Base-by-base conservation (phyloP, 92 coral and sea anemone species). In the Bergia sp. region DNA sequence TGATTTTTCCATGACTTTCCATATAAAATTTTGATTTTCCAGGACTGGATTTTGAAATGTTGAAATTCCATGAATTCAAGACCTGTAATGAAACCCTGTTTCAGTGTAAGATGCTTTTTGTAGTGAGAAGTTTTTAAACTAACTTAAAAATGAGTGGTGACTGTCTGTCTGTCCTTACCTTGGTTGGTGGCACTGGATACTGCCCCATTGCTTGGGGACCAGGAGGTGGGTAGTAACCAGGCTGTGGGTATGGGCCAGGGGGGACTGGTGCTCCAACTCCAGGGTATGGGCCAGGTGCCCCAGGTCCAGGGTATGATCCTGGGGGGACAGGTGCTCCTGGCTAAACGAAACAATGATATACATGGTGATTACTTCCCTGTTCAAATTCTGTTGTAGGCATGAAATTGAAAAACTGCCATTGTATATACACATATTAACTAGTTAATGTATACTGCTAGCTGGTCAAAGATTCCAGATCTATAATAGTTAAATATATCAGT, bases 221-320 rank as follows among this genome's bases (percentile, higher is more conserved):
- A 74, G 94, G 79, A 42, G 93, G 86, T 84, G 92, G 91, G n/a
- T 89, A 89, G 76, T 88, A 69, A 15, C 89, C 89, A 55, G 86
- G 82, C 41, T 61, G 79, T 29, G 93, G 91, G 73, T 86, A 81
- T n/a, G 67, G 91, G 18, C 91, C 86, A 16, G 85, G 89, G 41
- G 87, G 76, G 13, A 73, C 86, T 41, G 86, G 13, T 47, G 89
- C 83, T 39, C 76, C 90, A 18, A 85, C 77, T 38, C 77, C 91
- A 37, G 89, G 89, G 64, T 90, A 81, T 80, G 82, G 89, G 11
- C 82, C 67, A 15, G 77, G 82, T 3, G 76, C 72, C 50, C 86
- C 82, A 43, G 89, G 83, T 36, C 91, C 91, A 39, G 69, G 67
- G 74, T 55, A 57, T 61, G 74, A 74, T 49, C 76, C 73, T 36